These are phyloP conservation scores for Triplophysa rosa DNA, from an alignment of 2,113 vertebrate genomes.

Conservation along the genomic window DNA sequence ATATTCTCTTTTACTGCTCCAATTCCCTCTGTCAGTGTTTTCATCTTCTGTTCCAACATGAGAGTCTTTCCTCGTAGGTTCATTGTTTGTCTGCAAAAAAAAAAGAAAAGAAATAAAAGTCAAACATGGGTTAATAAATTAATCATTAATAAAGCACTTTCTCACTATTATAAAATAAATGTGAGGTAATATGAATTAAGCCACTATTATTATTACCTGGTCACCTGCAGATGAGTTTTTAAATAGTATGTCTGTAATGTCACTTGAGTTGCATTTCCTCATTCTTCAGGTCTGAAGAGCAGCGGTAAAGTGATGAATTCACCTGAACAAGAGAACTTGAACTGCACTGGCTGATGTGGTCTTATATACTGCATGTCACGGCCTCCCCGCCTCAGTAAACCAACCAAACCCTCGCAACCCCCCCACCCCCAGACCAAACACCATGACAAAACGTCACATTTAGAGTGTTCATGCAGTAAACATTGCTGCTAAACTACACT, in stretches of 20 bases:
- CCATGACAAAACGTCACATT: not conserved
- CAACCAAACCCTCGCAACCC: not conserved
- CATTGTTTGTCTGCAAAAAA: constrained; percentile 38
- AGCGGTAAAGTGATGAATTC: not conserved
- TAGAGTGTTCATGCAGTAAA: not conserved
- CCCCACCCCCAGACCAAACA: not conserved
- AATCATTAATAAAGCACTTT: no score
- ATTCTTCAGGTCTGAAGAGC: constrained; percentile 52
- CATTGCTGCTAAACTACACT: not conserved
- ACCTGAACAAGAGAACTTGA: constrained; percentile 9
- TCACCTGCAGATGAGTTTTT: constrained; percentile 57
- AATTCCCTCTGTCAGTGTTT: constrained; percentile 85
- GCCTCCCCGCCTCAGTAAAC: not conserved
- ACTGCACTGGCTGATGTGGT: not conserved
- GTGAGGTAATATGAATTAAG: no score
- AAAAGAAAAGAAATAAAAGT: not conserved
- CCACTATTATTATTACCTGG: constrained; percentile 59
- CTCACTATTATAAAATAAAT: no score
- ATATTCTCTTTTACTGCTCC: constrained; percentile 89
- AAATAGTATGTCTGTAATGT: constrained; percentile 61
- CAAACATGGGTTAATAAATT: not conserved
- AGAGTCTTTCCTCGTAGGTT: constrained; percentile 60
- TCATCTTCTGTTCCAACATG: constrained; percentile 64
- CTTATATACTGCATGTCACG: constrained; percentile 27
- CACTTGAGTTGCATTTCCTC: constrained; percentile 62